These are phyloP conservation scores for Carpatolechia fugitivella DNA, from an alignment of 2,888 invertebrate species.

Conservation along the genomic window DNA sequence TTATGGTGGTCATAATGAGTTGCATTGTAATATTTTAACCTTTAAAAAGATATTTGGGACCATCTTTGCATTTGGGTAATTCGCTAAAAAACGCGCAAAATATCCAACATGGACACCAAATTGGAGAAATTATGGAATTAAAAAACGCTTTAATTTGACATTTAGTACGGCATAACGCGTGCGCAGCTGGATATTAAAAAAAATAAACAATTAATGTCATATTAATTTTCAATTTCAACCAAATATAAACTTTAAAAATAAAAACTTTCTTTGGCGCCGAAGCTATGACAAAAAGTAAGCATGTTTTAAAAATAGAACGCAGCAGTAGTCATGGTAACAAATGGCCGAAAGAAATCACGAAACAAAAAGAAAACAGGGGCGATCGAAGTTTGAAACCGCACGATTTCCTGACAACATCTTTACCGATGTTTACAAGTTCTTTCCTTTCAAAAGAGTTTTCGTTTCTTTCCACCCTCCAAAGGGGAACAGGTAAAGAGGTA, in stretches of 20 bases:
- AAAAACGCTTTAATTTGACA: conserved; percentile 17
- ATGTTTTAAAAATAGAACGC: conserved; percentile 15
- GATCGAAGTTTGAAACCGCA: conserved; percentile 58
- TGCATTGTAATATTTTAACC: neutral
- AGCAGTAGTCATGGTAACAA: conserved; percentile 20
- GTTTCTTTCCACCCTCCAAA: conserved; percentile 33
- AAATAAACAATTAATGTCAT: conserved; percentile 9
- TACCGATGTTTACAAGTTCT: conserved; percentile 66
- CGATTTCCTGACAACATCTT: conserved; percentile 58
- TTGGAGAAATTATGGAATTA: conserved; percentile 14
- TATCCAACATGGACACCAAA: conserved; percentile 1
- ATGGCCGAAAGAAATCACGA: conserved; percentile 32
- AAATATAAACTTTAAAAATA: neutral
- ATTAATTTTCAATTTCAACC: conserved; percentile 11
- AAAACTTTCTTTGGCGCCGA: neutral
- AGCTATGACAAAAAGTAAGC: neutral
- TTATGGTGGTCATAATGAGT: neutral
- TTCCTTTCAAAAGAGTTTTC: conserved; percentile 42
- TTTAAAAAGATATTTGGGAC: conserved; percentile 7
- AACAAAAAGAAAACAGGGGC: conserved; percentile 45
- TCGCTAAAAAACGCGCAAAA: neutral
- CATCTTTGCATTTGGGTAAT: neutral
- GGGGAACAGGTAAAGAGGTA: conserved; percentile 58
- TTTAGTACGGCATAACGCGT: conserved; percentile 8
- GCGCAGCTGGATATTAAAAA: conserved; percentile 7